These are phyloP conservation scores for Amphiprion ocellaris DNA, from an alignment of 2,113 vertebrate species.

Conservation along the genomic window DNA sequence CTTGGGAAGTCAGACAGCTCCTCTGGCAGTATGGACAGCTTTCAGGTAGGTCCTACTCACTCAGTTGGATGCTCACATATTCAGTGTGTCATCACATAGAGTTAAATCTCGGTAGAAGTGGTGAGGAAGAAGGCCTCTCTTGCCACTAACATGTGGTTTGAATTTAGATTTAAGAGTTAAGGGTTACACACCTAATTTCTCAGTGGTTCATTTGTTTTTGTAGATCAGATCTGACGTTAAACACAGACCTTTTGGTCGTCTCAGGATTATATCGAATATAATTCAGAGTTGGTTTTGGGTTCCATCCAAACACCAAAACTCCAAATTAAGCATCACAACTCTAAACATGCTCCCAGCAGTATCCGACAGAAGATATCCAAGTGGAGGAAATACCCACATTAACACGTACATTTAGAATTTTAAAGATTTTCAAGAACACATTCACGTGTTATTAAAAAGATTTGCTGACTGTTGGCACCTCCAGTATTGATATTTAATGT, in stretches of 20 bases:
- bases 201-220: conserved; percentile 33
- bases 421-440: neutral
- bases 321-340: neutral
- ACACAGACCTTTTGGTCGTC: neutral
- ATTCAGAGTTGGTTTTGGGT: neutral
- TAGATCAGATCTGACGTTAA: conserved; percentile 17
- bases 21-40: conserved; percentile 93
- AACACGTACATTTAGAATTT: neutral
- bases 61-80: neutral
- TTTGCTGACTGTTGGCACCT: neutral
- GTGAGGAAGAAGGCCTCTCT: neutral
- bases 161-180: conserved; percentile 37
- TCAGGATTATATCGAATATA: conserved; percentile 1
- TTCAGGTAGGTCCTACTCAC: conserved; percentile 87
- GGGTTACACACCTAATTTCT: conserved; percentile 43
- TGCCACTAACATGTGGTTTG: conserved; percentile 43
- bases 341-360: neutral
- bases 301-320: conserved; percentile 2
- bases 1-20: conserved; percentile 93
- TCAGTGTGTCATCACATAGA: neutral
- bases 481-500: conserved; percentile 3
- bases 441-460: neutral
- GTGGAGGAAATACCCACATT: neutral
- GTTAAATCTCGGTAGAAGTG: conserved; percentile 10
- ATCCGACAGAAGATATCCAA: conserved; percentile 7